Evolutionary conservation across 1,140 invertebrate species (phyloP).

Genomic region (Heliconius eleuchia): DNA sequence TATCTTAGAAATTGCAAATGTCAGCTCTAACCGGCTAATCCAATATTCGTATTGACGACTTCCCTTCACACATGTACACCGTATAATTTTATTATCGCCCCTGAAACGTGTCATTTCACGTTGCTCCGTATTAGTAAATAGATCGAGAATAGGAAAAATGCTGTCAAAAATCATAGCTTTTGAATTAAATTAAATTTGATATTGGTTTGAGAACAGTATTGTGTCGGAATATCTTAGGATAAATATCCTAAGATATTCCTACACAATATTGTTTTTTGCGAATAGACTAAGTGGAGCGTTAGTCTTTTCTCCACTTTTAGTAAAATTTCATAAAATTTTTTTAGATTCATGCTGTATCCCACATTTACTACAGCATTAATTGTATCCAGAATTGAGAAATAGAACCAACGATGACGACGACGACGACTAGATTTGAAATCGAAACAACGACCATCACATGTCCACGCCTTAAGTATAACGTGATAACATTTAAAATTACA

Average conservation of each 20-base stretch:
- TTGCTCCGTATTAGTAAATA: slow-evolving; percentile 3
- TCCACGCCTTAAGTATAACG: no score
- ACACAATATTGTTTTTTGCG: no score
- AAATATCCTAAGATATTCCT: background rate
- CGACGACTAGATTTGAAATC: no score
- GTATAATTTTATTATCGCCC: slow-evolving; percentile 26
- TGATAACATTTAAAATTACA: no score
- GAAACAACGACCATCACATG: no score
- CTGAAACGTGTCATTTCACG: slow-evolving; percentile 24
- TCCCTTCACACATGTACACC: slow-evolving; percentile 30
- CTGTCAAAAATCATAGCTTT: background rate
- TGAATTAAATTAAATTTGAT: background rate
- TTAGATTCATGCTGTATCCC: no score
- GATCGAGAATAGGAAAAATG: background rate
- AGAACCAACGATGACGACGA: no score
- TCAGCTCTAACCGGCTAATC: slow-evolving; percentile 24
- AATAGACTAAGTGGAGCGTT: no score
- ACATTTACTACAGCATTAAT: no score
- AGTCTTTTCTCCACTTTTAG: no score
- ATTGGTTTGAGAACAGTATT: background rate
- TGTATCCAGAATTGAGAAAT: no score
- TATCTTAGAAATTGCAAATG: slow-evolving; percentile 12
- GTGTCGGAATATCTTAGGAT: background rate
- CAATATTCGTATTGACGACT: slow-evolving; percentile 32
- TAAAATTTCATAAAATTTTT: no score